A percentile compares a stretch with the other conserved stretches of the same genome.
Evolutionary conservation across 2,113 vertebrate species (phyloP).

Genomic region (Myodes glareolus): DNA sequence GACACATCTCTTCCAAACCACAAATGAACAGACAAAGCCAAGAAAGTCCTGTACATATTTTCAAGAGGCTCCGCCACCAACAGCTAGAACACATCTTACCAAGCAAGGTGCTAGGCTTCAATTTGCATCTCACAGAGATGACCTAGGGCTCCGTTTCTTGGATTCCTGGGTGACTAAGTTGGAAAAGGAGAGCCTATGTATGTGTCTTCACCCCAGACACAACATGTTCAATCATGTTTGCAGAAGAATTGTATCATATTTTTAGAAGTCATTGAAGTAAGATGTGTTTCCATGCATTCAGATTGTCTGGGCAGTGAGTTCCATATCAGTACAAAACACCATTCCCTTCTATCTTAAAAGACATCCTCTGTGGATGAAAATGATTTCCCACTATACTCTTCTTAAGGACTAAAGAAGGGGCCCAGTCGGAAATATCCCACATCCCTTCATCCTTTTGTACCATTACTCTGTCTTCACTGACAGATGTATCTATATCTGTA

Average conservation of each 20-base stretch:
- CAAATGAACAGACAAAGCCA: not conserved
- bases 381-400: not conserved
- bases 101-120: not conserved
- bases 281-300: not conserved
- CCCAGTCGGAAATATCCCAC: not conserved
- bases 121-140: not conserved
- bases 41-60: not conserved
- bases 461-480: not conserved
- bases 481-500: too few relatives aligned
- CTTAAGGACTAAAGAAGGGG: not conserved
- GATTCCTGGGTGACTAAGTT: not conserved
- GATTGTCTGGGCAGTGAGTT: not conserved
- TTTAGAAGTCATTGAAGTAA: constrained; percentile 2
- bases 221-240: not conserved
- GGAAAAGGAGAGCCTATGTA: not conserved
- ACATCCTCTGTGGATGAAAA: not conserved
- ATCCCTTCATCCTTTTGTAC: not conserved
- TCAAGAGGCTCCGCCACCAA: not conserved
- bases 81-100: not conserved
- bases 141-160: not conserved
- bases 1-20: not conserved
- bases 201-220: not conserved
- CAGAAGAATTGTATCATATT: not conserved
- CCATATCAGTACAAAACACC: not conserved
- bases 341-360: constrained; percentile 30